Evolutionary conservation across 2,797 vertebrate genomes (phyloP).

Genomic region (Molossus molossus): DNA sequence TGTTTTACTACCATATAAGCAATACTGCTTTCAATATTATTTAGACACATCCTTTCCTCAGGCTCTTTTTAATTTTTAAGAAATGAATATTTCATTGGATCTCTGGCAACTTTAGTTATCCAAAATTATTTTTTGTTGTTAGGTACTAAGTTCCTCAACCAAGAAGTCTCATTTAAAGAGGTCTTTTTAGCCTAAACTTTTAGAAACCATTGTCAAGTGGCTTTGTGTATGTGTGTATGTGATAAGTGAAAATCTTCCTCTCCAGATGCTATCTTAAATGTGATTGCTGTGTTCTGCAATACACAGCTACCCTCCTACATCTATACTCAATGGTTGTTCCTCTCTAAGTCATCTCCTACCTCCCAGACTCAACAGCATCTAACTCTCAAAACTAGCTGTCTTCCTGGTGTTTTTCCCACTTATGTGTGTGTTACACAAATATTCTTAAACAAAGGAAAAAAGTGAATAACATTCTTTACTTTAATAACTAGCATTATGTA

Average conservation of each 20-base stretch:
- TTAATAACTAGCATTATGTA: background rate
- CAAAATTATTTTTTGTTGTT: background rate
- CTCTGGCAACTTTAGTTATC: background rate
- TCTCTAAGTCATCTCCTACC: background rate
- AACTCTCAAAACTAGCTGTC: background rate
- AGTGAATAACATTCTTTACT: background rate
- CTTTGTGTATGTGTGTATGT: background rate
- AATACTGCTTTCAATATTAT: background rate
- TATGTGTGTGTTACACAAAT: background rate
- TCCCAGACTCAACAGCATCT: background rate
- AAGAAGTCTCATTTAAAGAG: background rate
- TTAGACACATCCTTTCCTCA: background rate
- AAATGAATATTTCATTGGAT: background rate
- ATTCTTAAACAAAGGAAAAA: background rate
- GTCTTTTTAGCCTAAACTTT: background rate
- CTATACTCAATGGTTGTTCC: background rate
- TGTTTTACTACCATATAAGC: background rate
- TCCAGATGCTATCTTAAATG: background rate
- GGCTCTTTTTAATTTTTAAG: constrained; percentile 20
- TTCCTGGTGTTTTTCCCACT: background rate
- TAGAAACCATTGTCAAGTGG: background rate
- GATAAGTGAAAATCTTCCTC: background rate
- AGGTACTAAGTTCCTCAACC: background rate
- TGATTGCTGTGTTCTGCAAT: background rate
- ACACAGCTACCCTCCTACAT: background rate